Conservation (phyloP, 2,113 vertebrate species). For the Catharus fuscescens region DNA sequence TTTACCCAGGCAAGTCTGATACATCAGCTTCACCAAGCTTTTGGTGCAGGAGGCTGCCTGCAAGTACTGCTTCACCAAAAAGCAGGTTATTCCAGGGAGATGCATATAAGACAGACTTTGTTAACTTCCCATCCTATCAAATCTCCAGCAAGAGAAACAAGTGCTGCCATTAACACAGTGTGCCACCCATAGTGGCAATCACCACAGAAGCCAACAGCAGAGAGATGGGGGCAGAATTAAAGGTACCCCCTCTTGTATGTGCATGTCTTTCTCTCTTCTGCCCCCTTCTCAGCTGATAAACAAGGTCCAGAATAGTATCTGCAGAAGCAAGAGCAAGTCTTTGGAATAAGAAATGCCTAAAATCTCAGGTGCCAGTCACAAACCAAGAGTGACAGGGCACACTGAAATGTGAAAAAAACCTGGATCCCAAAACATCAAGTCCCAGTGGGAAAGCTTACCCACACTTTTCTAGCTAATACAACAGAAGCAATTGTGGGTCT, state of each 20-base stretch:
- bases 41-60: background rate
- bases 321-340: slow-evolving; percentile 55
- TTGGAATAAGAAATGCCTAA: slow-evolving; percentile 65
- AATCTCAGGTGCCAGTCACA: slow-evolving; percentile 33
- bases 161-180: background rate
- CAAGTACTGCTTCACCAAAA: background rate
- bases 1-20: background rate
- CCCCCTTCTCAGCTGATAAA: slow-evolving; percentile 8
- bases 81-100: slow-evolving; percentile 3
- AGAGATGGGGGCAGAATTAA: slow-evolving; percentile 1
- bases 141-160: background rate
- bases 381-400: background rate
- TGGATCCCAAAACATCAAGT: slow-evolving; percentile 46
- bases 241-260: background rate
- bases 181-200: background rate
- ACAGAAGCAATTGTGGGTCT: slow-evolving; percentile 60
- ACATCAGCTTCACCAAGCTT: background rate
- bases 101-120: background rate
- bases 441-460: slow-evolving; percentile 45
- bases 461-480: slow-evolving; percentile 16
- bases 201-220: background rate
- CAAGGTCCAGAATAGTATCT: slow-evolving; percentile 35
- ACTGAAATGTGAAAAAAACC: slow-evolving; percentile 33
- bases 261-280: background rate
- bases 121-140: background rate